phyloP scores from a whole-genome alignment of 2,113 vertebrate species.

The Leptodactylus fuscus region DNA sequence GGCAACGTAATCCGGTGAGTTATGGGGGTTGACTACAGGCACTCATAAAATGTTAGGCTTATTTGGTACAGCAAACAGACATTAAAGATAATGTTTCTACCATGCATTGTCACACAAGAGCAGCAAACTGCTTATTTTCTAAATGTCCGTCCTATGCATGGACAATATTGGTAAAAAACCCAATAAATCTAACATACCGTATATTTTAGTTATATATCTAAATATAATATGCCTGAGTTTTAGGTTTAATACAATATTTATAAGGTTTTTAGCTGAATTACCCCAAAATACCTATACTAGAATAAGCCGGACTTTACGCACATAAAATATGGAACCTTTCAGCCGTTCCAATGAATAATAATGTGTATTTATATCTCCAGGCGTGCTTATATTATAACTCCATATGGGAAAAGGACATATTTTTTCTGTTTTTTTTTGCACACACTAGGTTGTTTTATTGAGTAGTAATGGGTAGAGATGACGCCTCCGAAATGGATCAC shows the following conservation, averaged over 20 bases:
- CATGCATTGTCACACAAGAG: background rate
- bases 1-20: no score
- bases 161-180: background rate
- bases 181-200: background rate
- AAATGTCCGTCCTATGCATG: background rate
- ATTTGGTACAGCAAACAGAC: no score
- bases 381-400: background rate
- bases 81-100: no score
- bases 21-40: background rate
- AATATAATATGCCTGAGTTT: background rate
- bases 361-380: background rate
- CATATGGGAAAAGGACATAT: background rate
- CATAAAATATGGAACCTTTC: background rate
- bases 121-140: background rate
- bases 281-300: background rate
- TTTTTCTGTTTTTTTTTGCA: background rate
- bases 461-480: background rate
- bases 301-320: background rate
- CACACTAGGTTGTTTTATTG: background rate
- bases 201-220: background rate
- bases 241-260: background rate
- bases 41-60: background rate
- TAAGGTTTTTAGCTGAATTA: background rate
- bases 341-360: background rate
- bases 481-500: background rate